Percentiles rank a stretch among this genome's conserved stretches.
phyloP scores from a whole-genome alignment of 2,797 vertebrate genomes.

The Novumbra hubbsi region DNA sequence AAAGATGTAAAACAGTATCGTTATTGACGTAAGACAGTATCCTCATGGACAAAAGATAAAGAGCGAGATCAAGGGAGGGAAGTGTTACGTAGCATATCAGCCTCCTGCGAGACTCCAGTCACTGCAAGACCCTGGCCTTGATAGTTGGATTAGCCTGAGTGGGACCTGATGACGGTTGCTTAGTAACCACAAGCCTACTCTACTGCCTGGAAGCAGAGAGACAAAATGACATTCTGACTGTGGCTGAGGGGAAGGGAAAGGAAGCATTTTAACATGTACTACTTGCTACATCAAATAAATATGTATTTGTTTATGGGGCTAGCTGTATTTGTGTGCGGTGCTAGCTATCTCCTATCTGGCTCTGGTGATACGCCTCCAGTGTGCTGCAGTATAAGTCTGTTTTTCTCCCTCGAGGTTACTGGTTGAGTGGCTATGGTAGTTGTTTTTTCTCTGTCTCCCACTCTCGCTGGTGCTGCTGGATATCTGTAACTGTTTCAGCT shows the following conservation, averaged over 20 bases:
- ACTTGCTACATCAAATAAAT: background rate
- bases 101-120: constrained; percentile 46
- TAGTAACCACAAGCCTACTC: constrained; percentile 73
- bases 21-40: constrained; percentile 18
- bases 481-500: constrained; percentile 57
- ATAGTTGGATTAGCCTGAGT: constrained; percentile 67
- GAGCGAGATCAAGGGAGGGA: constrained; percentile 33
- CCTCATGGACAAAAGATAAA: constrained; percentile 44
- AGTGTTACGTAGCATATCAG: constrained; percentile 26
- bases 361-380: background rate
- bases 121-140: constrained; percentile 48
- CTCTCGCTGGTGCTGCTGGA: constrained; percentile 51
- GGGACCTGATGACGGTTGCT: constrained; percentile 73
- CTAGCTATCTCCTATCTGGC: no score
- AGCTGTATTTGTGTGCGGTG: background rate
- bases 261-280: constrained; percentile 15
- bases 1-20: constrained; percentile 25
- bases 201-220: constrained; percentile 55
- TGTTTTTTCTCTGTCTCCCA: constrained; percentile 13
- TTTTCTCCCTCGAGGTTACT: constrained; percentile 31
- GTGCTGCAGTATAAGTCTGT: background rate
- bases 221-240: constrained; percentile 20
- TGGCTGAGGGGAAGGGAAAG: constrained; percentile 31
- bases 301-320: background rate
- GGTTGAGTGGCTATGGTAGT: constrained; percentile 28